phyloP scores from a whole-genome alignment of 2,888 invertebrate genomes.

The Caenorhabditis plicata region DNA sequence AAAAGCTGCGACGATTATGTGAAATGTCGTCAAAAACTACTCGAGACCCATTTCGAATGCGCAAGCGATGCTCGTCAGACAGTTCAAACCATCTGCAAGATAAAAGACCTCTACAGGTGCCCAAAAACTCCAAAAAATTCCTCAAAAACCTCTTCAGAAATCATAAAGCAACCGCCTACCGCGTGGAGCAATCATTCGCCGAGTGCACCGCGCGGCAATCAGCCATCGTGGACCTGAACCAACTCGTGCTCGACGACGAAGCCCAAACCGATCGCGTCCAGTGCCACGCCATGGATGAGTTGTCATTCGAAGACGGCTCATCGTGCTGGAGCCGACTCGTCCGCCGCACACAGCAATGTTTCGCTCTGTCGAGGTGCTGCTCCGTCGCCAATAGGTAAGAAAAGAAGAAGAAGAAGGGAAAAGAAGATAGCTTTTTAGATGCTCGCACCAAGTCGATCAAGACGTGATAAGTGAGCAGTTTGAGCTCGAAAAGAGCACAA shows the following conservation, averaged over 20 bases:
- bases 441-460: slow-evolving; percentile 10
- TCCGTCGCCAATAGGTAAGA: slow-evolving; percentile 7
- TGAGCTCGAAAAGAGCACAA: slow-evolving; percentile 22
- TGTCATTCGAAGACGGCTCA: slow-evolving; percentile 1
- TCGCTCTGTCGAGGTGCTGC: slow-evolving; percentile 24
- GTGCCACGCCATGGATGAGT: background rate
- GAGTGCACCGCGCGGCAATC: slow-evolving; percentile 14
- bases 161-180: slow-evolving; percentile 27
- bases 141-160: slow-evolving; percentile 2
- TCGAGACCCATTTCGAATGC: slow-evolving; percentile 29
- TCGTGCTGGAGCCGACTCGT: slow-evolving; percentile 29
- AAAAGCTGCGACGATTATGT: slow-evolving; percentile 26
- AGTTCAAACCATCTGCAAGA: slow-evolving; percentile 26
- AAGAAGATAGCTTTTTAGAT: slow-evolving; percentile 5
- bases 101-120: slow-evolving; percentile 21
- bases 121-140: background rate
- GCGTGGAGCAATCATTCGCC: slow-evolving; percentile 16
- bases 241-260: no score
- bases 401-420: background rate
- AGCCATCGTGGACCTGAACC: slow-evolving; percentile 10
- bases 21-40: slow-evolving; percentile 18
- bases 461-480: slow-evolving; percentile 17
- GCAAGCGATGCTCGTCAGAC: slow-evolving; percentile 19
- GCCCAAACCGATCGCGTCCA: no score
- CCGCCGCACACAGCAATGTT: slow-evolving; percentile 27